These are phyloP conservation scores for Ips typographus DNA, from an alignment of 1,140 invertebrate genomes.

Conservation along the genomic window DNA sequence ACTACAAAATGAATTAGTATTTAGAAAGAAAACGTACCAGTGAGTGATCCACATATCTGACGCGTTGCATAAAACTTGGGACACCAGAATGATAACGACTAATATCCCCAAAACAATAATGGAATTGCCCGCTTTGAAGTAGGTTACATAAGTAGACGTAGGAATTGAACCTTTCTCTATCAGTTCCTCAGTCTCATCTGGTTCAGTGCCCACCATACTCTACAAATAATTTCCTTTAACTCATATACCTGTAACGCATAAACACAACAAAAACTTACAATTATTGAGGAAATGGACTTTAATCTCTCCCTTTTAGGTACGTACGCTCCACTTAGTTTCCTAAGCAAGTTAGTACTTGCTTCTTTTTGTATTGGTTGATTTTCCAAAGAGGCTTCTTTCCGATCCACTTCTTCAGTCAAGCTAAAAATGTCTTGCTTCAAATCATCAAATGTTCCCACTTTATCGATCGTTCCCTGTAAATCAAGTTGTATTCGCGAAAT, in stretches of 20 bases:
- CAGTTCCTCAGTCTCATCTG: conserved; percentile 59
- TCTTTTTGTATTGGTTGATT: too few relatives aligned
- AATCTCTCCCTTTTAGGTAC: conserved; percentile 26
- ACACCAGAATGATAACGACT: conserved; percentile 51
- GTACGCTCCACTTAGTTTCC: neutral
- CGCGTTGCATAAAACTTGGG: conserved; percentile 56
- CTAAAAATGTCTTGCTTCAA: conserved; percentile 47
- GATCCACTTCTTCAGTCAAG: conserved; percentile 27
- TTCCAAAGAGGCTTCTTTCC: too few relatives aligned
- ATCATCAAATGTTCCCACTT: conserved; percentile 46
- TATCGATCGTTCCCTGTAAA: conserved; percentile 49
- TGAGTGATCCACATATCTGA: conserved; percentile 73
- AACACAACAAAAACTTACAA: conserved; percentile 22
- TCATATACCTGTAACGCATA: neutral
- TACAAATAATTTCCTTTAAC: conserved; percentile 5
- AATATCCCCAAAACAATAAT: conserved; percentile 50
- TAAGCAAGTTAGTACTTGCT: too few relatives aligned
- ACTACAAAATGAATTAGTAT: too few relatives aligned
- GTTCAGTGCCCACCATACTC: conserved; percentile 44
- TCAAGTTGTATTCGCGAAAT: too few relatives aligned
- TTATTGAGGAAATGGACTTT: conserved; percentile 30
- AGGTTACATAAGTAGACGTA: conserved; percentile 55
- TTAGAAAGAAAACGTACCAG: conserved; percentile 55
- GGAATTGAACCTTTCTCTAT: conserved; percentile 60
- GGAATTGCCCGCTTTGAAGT: conserved; percentile 58